Base-by-base conservation (phyloP, 2,888 invertebrate genomes). In the Sinohyriopsis cumingii region DNA sequence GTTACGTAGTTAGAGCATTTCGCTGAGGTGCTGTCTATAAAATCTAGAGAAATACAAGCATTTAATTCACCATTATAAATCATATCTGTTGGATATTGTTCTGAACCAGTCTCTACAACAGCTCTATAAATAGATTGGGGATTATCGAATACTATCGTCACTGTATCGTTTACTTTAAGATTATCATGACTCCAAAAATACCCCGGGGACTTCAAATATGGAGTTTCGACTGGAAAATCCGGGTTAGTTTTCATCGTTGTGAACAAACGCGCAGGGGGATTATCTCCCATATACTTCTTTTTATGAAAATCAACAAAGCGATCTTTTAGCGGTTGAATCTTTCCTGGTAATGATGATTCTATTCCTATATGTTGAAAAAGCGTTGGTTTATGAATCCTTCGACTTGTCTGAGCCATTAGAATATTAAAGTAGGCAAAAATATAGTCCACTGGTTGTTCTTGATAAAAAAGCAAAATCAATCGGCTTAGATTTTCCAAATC, bases 131-230 rank as follows among this genome's bases (percentile, higher is more conserved):
- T 55, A 24, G 64, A 69, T 55, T 83, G 83, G 0, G 87, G 86
- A 54, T 81, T 74, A 9, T 84, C 75, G 62, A 90, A 87, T 18
- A 88, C 81, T 9, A 90, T 71, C 59, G 86, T 86, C 25, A 88
- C 86, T 7, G 84, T 84, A 66, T 88, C 89, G 7, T 86, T 83
- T 18, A 76, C 72, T 67, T 80, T 81, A 0, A 86, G 84, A 9
- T 76, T 28, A 1, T 76, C 80, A 25, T 85, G 82, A 22, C 89
- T 88, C 90, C 90, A 90, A 74, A 90, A 90, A 72, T 87, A 88
- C 0, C 89, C 89, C 19, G 87, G 87, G 0, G 84, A 78, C 1
- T 81, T 73, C 33, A 82, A 74, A 73, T 90, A 90, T 20, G 90
- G 86, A 28, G 86, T 78, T 55, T 86, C 82, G 20, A 89, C 87